phyloP scores from a whole-genome alignment of 1,140 invertebrate species.

The Cyphomyrmex costatus region DNA sequence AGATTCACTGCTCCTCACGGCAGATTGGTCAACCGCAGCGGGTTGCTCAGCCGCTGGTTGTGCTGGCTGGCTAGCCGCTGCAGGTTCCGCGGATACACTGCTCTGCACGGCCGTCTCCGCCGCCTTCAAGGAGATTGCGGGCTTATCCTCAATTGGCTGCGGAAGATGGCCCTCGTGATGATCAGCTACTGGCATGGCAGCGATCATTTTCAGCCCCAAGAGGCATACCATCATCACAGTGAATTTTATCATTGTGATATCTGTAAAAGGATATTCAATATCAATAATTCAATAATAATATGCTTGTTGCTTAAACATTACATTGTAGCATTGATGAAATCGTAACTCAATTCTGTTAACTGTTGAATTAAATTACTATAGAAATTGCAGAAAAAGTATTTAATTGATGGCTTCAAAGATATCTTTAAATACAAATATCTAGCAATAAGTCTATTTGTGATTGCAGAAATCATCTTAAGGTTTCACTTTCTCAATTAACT shows the following conservation, averaged over 20 bases:
- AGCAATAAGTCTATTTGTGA: background rate
- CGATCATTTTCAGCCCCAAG: conserved; percentile 74
- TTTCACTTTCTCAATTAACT: background rate
- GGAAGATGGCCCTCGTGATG: conserved; percentile 58
- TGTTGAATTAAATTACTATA: background rate
- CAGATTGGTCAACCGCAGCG: background rate
- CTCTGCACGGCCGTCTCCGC: background rate
- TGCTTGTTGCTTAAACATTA: background rate
- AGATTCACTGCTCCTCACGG: conserved; percentile 8
- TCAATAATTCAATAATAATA: no score
- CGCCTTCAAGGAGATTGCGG: conserved; percentile 5
- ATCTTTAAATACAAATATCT: background rate
- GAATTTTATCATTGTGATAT: conserved; percentile 80
- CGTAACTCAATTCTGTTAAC: background rate
- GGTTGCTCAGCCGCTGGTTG: conserved; percentile 17
- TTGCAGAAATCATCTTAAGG: background rate
- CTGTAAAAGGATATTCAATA: conserved; percentile 66
- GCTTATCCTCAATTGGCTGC: conserved; percentile 63
- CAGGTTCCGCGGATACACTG: background rate
- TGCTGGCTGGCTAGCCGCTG: background rate
- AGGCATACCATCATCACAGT: conserved; percentile 79
- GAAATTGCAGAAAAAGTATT: background rate
- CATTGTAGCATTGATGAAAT: background rate
- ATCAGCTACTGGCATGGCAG: conserved; percentile 81
- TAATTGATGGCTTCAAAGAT: background rate